phyloP scores from a whole-genome alignment of 1,140 invertebrate species.

The Papilio glaucus region DNA sequence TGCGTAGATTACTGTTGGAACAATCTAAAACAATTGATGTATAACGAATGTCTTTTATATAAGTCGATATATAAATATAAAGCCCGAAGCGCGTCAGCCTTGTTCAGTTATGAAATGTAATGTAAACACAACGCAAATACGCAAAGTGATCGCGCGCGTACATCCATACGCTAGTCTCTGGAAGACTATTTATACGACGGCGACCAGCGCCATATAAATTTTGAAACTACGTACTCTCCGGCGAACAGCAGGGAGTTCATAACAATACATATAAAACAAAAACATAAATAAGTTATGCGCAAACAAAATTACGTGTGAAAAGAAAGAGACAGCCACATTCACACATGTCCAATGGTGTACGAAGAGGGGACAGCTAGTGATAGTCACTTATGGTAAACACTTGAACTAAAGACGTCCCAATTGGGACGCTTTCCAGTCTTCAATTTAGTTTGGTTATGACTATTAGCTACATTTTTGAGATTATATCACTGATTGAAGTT shows the following conservation, averaged over 20 bases:
- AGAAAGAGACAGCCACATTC: no score
- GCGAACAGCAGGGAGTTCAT: background rate
- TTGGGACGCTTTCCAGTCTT: no score
- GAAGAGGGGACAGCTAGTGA: no score
- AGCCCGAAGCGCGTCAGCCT: conserved; percentile 11
- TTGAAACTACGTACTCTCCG: background rate
- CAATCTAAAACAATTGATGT: conserved; percentile 1
- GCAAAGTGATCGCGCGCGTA: conserved; percentile 4
- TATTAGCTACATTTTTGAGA: no score
- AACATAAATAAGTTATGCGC: no score
- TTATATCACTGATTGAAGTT: no score
- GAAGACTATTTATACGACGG: conserved; percentile 18
- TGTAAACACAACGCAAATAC: conserved; percentile 29
- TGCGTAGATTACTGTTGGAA: no score
- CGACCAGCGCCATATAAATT: background rate
- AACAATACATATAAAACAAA: background rate
- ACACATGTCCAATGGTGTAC: no score
- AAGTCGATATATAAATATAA: conserved; percentile 3
- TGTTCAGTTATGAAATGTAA: conserved; percentile 35
- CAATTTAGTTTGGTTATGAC: no score
- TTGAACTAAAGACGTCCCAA: no score
- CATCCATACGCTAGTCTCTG: background rate
- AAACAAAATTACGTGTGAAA: no score
- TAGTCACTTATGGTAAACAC: no score
- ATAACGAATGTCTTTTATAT: background rate